Percentiles rank a stretch among this genome's conserved stretches.
Conservation (phyloP, 2,888 invertebrate species). For the Tinea semifulvella region DNA sequence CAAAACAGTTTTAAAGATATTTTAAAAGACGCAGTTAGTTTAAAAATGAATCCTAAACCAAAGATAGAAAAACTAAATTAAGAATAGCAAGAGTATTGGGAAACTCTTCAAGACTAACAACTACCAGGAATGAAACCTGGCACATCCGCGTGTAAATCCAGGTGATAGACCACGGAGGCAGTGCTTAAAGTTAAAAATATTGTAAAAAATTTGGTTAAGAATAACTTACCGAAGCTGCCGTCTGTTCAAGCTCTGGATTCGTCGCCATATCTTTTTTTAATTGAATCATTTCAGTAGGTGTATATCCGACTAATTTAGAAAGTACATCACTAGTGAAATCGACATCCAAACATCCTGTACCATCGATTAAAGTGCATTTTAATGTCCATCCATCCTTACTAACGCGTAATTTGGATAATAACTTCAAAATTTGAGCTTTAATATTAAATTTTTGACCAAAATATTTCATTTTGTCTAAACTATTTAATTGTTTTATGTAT, state of each 20-base stretch:
- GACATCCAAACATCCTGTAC: constrained; percentile 61
- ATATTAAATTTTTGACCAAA: constrained; percentile 57
- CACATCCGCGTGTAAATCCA: too few species aligned
- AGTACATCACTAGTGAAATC: constrained; percentile 66
- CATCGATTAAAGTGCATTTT: constrained; percentile 65
- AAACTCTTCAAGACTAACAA: too few species aligned
- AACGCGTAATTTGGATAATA: constrained; percentile 64
- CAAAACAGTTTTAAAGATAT: too few species aligned
- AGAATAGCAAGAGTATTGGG: too few species aligned
- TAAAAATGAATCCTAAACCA: too few species aligned
- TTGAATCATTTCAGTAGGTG: constrained; percentile 51
- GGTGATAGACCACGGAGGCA: too few species aligned
- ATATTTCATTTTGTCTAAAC: constrained; percentile 33
- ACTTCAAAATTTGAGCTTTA: constrained; percentile 63
- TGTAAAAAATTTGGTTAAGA: too few species aligned
- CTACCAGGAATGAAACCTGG: too few species aligned
- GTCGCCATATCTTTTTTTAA: constrained; percentile 43
- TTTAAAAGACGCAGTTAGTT: too few species aligned
- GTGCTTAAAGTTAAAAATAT: too few species aligned
- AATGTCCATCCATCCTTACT: constrained; percentile 63
- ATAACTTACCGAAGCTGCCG: constrained; percentile 40
- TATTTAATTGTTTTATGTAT: constrained; percentile 53
- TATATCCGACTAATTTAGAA: constrained; percentile 54
- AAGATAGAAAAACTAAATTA: too few species aligned
- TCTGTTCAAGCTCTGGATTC: constrained; percentile 41